Evolutionary conservation across 2,888 invertebrate species (phyloP).

Genomic region (Smittia sp.): DNA sequence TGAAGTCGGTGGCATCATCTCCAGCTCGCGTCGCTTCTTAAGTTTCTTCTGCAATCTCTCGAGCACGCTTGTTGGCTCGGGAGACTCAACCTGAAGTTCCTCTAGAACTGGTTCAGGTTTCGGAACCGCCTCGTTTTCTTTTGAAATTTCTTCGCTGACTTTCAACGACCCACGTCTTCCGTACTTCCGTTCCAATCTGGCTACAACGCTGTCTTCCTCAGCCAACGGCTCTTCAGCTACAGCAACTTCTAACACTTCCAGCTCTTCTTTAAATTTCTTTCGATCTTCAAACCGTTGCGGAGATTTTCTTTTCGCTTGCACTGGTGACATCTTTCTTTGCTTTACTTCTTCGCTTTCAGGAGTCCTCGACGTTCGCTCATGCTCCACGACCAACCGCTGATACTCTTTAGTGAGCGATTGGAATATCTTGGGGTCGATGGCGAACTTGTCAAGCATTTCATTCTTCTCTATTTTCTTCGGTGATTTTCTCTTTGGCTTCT

Average conservation of each 20-base stretch:
- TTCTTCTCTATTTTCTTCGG: neutral
- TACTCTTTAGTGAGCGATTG: constrained; percentile 17
- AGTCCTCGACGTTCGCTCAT: constrained; percentile 15
- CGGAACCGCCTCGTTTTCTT: no score
- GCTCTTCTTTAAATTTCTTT: constrained; percentile 42
- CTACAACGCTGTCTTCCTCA: constrained; percentile 47
- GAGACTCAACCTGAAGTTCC: neutral
- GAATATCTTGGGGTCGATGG: constrained; percentile 30
- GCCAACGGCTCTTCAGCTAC: constrained; percentile 26
- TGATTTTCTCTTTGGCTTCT: constrained; percentile 20
- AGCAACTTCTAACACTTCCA: constrained; percentile 31
- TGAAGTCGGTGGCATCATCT: neutral
- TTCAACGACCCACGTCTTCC: constrained; percentile 33
- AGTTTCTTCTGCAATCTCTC: constrained; percentile 17
- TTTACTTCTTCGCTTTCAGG: constrained; percentile 4
- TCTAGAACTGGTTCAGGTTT: neutral
- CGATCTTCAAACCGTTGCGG: constrained; percentile 32
- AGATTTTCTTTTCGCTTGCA: constrained; percentile 32
- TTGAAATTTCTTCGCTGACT: neutral
- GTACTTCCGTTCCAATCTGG: constrained; percentile 29
- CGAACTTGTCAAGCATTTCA: constrained; percentile 24
- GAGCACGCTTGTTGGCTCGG: neutral
- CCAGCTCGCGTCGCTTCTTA: neutral
- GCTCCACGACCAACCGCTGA: constrained; percentile 26
- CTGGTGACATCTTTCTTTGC: neutral